A percentile compares a stretch with the other conserved stretches of the same genome.
These are phyloP conservation scores for Pseudobourletiella spinata DNA, from an alignment of 1,140 invertebrate species.

Conservation along the genomic window DNA sequence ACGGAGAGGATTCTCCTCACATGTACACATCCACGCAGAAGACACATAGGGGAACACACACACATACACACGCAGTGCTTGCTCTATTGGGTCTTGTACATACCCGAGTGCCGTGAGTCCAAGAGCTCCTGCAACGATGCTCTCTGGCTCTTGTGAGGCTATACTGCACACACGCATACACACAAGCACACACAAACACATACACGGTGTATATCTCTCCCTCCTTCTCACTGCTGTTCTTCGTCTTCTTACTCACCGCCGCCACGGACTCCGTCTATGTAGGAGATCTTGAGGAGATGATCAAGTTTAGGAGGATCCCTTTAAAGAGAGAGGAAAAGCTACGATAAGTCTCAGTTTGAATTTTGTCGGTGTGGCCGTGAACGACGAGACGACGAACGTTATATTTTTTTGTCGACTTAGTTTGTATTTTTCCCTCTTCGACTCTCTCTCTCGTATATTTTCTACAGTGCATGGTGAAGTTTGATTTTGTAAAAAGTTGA, in stretches of 20 bases:
- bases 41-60: no score
- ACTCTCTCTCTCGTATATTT: background rate
- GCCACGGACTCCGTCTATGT: background rate
- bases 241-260: background rate
- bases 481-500: conserved; percentile 5
- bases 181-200: no score
- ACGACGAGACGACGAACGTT: conserved; percentile 15
- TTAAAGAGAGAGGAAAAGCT: conserved; percentile 10
- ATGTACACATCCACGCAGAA: background rate
- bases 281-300: background rate
- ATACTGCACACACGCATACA: no score
- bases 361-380: conserved; percentile 15
- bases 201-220: no score
- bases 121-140: no score
- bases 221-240: background rate
- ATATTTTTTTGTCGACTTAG: conserved; percentile 9
- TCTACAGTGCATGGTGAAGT: conserved; percentile 8
- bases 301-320: background rate
- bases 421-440: background rate
- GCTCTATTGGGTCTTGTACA: no score
- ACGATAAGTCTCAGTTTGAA: conserved; percentile 10
- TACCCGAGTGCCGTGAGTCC: no score
- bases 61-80: background rate
- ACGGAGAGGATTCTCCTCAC: background rate
- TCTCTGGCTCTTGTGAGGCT: no score